phyloP scores from a whole-genome alignment of 1,140 invertebrate species.

The Conus ventricosus region DNA sequence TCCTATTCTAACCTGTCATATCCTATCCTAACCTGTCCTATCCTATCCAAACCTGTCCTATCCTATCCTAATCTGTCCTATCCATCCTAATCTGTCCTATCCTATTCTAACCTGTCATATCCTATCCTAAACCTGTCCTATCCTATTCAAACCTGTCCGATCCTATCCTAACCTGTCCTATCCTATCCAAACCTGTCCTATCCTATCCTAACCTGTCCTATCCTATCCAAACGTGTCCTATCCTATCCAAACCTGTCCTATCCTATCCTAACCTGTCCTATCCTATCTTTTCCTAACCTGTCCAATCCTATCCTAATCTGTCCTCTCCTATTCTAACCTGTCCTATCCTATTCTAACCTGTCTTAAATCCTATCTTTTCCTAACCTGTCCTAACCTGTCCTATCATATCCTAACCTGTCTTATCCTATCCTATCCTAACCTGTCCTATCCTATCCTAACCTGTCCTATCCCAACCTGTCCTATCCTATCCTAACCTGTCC shows the following conservation, averaged over 20 bases:
- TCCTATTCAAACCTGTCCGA: too few species aligned
- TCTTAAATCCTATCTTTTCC: neutral
- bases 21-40: too few species aligned
- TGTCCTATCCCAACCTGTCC: neutral
- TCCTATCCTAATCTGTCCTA: too few species aligned
- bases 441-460: neutral
- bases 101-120: too few species aligned
- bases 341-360: neutral
- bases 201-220: neutral
- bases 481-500: neutral
- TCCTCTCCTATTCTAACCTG: too few species aligned
- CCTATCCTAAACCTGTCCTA: too few species aligned
- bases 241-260: neutral
- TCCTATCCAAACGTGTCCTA: neutral
- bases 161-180: slow-evolving; percentile 11
- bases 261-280: neutral
- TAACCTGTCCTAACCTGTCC: neutral
- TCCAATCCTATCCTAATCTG: too few species aligned
- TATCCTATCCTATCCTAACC: neutral
- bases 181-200: neutral
- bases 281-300: too few species aligned
- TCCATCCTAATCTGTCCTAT: too few species aligned
- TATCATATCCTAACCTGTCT: neutral
- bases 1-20: too few species aligned
- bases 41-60: too few species aligned